Conservation (phyloP, 2,113 vertebrate species). For the Rissa tridactyla region DNA sequence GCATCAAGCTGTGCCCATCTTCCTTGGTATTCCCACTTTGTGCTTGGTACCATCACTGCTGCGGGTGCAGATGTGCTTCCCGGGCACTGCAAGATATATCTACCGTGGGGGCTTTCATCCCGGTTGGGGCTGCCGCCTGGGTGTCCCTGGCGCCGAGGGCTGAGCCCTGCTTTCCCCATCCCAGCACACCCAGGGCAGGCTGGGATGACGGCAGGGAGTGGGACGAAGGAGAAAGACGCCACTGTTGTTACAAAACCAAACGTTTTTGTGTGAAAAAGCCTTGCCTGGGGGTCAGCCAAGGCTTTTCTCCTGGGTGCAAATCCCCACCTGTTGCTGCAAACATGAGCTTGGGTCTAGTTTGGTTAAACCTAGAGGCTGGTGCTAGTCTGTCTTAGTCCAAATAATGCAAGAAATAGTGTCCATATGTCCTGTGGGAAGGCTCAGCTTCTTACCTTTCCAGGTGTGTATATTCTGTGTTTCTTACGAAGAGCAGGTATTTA, state of each 20-base stretch:
- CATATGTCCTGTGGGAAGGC: accelerated
- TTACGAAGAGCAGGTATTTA: conserved; percentile 79
- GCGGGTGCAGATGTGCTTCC: background rate
- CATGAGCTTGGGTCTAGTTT: too few relatives aligned
- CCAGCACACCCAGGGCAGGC: background rate
- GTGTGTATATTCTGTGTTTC: conserved; percentile 6
- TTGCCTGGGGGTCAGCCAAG: background rate
- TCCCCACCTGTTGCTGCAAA: background rate
- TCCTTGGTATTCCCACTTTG: background rate
- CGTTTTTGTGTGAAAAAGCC: background rate
- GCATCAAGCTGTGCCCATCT: accelerated
- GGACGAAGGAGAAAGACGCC: accelerated
- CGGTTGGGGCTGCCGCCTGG: accelerated
- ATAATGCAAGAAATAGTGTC: background rate
- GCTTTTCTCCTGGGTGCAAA: background rate
- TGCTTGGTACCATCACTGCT: accelerated
- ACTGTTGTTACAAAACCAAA: background rate
- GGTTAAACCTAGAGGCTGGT: background rate
- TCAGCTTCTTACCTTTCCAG: conserved; percentile 72
- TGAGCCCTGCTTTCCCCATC: background rate
- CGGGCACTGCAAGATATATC: accelerated
- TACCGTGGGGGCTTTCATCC: background rate
- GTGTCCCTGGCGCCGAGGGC: background rate
- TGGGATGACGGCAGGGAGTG: background rate
- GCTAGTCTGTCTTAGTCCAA: background rate